Evolutionary conservation across 2,888 invertebrate genomes (phyloP), one percentile per base, ranked within the genome.

Genomic region (Cheilosia soror): DNA sequence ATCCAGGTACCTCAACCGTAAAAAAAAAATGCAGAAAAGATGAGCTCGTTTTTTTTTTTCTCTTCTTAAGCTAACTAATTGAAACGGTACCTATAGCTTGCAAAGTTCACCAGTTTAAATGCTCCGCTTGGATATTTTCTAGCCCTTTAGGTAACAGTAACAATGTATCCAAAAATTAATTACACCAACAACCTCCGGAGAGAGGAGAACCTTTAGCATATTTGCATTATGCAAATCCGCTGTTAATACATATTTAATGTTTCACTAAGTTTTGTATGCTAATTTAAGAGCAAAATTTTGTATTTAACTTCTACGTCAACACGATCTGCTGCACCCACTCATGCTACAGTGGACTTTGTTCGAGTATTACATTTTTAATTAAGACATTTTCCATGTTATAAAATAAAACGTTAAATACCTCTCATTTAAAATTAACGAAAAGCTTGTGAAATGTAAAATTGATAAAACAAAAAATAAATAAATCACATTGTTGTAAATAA

Each of bases 171-270:
- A 37, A 62, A 37, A 78, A 69, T 78, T 78, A 78, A 78, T 69
- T 78, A 69, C 69, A 33, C 40, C 31, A 44, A 57, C 42, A 9
- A 42, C 37, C 57, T 31, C n/a, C 20, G 42, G 57, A 13, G 51
- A 13, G 27, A 11, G 29, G 25, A 7, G 6, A 37, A 57, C 63
- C 40, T 58, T 58, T 37, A 49, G 5, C 25, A 11, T 37, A 47
- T 63, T 71, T 63, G 55, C 69, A 78, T 78, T 57, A 78, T 78
- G 62, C 78, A 71, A 78, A 78, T 71, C 53, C 37, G 31, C 47
- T 53, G 63, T 71, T 78, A 78, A 78, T 78, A 78, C 69, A 71
- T 71, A 78, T 78, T 78, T 71, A 78, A 71, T 63, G 63, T 78
- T 63, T 63, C 62, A 33, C 78, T 55, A 69, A 62, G 57, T 51